Percentiles rank a stretch among this genome's conserved stretches.
phyloP scores from a whole-genome alignment of 2,888 invertebrate species.

The Morpho deidamia region DNA sequence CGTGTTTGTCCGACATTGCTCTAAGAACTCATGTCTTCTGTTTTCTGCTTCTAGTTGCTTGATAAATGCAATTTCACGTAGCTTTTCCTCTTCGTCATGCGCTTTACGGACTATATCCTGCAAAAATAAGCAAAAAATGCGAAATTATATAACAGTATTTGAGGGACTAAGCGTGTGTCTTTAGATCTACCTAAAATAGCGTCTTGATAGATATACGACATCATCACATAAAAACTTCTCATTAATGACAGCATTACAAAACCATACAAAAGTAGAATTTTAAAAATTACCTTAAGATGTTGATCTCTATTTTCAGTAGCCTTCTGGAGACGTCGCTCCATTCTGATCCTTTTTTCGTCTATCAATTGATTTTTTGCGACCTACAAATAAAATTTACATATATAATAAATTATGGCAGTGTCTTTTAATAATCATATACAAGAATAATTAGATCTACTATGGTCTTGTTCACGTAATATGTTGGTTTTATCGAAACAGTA shows the following conservation, averaged over 20 bases:
- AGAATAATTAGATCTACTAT: neutral
- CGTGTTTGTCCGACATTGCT: constrained; percentile 87
- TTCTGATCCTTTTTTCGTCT: constrained; percentile 86
- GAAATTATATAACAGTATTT: neutral
- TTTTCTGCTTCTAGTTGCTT: constrained; percentile 97
- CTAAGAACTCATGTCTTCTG: constrained; percentile 93
- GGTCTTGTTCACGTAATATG: too few relatives aligned
- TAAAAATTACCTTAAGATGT: constrained; percentile 77
- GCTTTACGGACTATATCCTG: constrained; percentile 94
- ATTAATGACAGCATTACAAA: too few relatives aligned
- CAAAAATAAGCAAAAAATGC: neutral
- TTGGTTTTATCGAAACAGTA: too few relatives aligned
- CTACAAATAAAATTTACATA: constrained; percentile 34
- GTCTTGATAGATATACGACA: too few relatives aligned
- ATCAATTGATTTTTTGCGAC: constrained; percentile 91
- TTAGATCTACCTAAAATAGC: too few relatives aligned
- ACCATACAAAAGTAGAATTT: neutral
- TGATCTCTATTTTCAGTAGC: constrained; percentile 95
- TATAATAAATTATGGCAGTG: neutral
- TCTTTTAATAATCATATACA: neutral
- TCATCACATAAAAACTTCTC: too few relatives aligned
- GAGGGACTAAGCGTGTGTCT: neutral
- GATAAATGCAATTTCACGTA: constrained; percentile 98
- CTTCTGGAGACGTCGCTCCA: constrained; percentile 87
- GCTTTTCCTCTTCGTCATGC: constrained; percentile 97